A percentile compares a stretch with the other conserved stretches of the same genome.
phyloP scores from a whole-genome alignment of 2,113 vertebrate species.

The Dunckerocampus dactyliophorus region DNA sequence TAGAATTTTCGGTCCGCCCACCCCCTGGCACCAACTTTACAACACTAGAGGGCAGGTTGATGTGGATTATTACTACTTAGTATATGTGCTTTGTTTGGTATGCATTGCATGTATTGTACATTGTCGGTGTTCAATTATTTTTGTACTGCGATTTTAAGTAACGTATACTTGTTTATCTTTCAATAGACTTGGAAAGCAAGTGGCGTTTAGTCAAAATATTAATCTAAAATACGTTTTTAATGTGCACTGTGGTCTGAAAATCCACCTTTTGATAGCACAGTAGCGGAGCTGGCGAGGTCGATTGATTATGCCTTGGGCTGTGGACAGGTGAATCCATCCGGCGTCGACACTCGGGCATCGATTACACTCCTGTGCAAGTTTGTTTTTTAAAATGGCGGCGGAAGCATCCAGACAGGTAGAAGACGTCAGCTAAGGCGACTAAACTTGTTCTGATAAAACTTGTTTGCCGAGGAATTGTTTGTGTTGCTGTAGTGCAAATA shows the following conservation, averaged over 20 bases:
- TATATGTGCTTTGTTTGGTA: too few relatives aligned
- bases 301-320: conserved; percentile 58
- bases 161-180: too few relatives aligned
- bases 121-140: too few relatives aligned
- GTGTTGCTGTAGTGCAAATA: not conserved
- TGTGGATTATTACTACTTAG: too few relatives aligned
- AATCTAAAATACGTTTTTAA: too few relatives aligned
- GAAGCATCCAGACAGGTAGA: conserved; percentile 64
- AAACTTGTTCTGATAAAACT: conserved; percentile 14
- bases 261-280: too few relatives aligned
- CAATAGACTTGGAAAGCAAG: too few relatives aligned
- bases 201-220: too few relatives aligned
- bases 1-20: too few relatives aligned
- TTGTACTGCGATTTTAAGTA: too few relatives aligned
- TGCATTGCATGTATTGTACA: too few relatives aligned
- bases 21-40: not conserved
- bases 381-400: conserved; percentile 75
- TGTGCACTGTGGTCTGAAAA: not conserved
- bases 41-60: conserved; percentile 46
- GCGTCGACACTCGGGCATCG: conserved; percentile 47
- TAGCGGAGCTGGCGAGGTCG: not conserved
- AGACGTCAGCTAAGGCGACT: conserved; percentile 19
- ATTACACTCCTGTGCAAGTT: conserved; percentile 64
- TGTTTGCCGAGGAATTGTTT: not conserved
- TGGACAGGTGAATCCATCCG: conserved; percentile 68